Conservation (phyloP, 2,797 vertebrate species). For the Mus spretus region DNA sequence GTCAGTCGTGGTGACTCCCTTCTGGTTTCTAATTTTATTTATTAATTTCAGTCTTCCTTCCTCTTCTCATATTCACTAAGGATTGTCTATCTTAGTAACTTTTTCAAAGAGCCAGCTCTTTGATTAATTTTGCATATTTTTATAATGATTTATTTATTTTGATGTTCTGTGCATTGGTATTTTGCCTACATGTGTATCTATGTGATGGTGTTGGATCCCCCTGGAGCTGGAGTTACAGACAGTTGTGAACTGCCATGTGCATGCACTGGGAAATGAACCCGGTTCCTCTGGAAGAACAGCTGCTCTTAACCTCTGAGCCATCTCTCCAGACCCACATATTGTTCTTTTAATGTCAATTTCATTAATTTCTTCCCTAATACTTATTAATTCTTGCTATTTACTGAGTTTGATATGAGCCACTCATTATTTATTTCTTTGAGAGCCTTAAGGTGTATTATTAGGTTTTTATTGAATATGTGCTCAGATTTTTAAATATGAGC, state of each 20-base stretch:
- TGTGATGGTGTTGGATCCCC: background rate
- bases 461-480: background rate
- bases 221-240: background rate
- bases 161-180: background rate
- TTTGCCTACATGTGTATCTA: background rate
- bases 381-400: background rate
- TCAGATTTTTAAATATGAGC: background rate
- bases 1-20: background rate
- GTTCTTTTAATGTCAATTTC: background rate
- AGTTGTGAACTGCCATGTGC: background rate
- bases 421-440: background rate
- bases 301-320: background rate
- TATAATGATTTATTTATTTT: background rate
- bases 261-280: background rate
- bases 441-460: background rate
- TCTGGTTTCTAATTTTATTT: background rate
- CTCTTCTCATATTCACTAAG: background rate
- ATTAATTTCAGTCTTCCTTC: background rate
- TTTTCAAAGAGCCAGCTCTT: background rate
- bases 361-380: background rate
- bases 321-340: background rate
- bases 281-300: background rate
- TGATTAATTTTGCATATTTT: background rate
- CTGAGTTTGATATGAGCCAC: background rate
- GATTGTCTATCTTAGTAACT: background rate